Percentiles rank a stretch among this genome's conserved stretches.
phyloP scores from a whole-genome alignment of 2,113 vertebrate species.

The Cochlearius cochlearius region DNA sequence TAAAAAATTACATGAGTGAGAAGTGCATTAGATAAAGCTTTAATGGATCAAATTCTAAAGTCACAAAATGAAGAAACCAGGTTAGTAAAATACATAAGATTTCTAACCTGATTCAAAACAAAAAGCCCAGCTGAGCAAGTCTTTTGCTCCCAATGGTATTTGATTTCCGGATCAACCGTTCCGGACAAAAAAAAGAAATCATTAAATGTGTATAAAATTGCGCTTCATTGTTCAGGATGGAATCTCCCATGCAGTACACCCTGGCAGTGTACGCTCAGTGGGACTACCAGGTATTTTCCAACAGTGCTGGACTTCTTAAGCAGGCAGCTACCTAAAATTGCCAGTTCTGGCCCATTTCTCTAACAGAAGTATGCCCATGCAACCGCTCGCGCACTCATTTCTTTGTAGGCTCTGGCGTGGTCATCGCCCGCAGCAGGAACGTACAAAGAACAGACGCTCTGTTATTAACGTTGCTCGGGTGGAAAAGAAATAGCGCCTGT shows the following conservation, averaged over 20 bases:
- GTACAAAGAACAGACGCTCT: rapidly evolving
- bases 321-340: not conserved
- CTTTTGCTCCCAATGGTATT: not conserved
- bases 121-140: not conserved
- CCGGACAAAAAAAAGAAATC: not conserved
- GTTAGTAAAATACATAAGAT: not conserved
- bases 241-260: not conserved
- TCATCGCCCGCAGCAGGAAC: not conserved
- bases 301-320: not conserved
- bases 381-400: not conserved
- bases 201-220: not conserved
- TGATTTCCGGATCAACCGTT: not conserved
- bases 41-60: not conserved
- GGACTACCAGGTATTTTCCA: not conserved
- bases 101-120: not conserved
- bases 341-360: not conserved
- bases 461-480: rapidly evolving
- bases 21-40: not conserved
- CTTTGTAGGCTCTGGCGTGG: not conserved
- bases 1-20: not conserved
- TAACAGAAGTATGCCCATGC: not conserved
- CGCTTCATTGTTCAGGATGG: not conserved
- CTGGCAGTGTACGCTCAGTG: not conserved
- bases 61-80: not conserved
- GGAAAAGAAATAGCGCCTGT: not conserved